These are phyloP conservation scores for Ormyrus labotus DNA, from an alignment of 2,888 invertebrate species.

Conservation along the genomic window DNA sequence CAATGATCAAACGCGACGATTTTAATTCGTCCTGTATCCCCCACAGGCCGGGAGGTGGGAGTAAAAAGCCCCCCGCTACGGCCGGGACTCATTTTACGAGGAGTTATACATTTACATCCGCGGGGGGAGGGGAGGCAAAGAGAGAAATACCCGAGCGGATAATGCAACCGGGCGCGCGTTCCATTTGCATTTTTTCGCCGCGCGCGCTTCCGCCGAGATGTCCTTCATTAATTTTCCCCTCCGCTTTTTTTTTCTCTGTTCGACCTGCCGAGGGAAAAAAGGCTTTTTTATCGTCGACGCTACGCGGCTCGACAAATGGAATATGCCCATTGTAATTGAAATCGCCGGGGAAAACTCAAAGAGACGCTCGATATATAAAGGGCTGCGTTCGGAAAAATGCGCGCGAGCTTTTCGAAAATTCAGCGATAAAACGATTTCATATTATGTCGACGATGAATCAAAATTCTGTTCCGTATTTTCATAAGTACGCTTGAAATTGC, in stretches of 20 bases:
- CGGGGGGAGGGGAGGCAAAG: not conserved
- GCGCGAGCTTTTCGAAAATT: no score
- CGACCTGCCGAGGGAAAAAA: not conserved
- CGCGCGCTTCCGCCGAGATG: not conserved
- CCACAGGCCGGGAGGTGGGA: not conserved
- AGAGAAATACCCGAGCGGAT: not conserved
- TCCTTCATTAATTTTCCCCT: not conserved
- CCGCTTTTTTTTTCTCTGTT: not conserved
- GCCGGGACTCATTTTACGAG: not conserved
- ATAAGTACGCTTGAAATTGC: no score
- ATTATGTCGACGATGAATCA: no score
- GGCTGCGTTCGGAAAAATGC: no score
- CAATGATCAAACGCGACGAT: constrained; percentile 16
- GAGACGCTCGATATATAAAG: no score
- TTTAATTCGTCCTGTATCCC: constrained; percentile 14
- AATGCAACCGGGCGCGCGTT: not conserved
- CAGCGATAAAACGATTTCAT: no score
- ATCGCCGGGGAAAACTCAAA: no score
- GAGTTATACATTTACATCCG: constrained; percentile 6
- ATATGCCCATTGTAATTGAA: no score
- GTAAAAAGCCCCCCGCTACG: constrained; percentile 19
- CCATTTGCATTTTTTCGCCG: constrained; percentile 28
- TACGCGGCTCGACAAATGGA: no score
- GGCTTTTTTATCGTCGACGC: not conserved
- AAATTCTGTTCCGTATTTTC: no score